These are phyloP conservation scores for Hippocampus comes DNA, from an alignment of 2,113 vertebrate species.

Conservation along the genomic window DNA sequence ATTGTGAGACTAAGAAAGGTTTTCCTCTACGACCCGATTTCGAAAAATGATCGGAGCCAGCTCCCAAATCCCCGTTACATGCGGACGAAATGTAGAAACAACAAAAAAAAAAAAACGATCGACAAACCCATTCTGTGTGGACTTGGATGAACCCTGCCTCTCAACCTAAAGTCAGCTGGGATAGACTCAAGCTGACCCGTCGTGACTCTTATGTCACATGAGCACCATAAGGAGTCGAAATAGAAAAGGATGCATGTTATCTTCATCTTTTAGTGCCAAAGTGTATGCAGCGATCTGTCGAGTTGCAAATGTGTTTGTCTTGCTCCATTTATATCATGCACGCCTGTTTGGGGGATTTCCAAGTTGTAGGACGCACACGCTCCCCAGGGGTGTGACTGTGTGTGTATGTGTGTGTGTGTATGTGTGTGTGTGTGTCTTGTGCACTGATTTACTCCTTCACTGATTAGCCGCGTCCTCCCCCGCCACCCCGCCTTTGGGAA, in stretches of 20 bases:
- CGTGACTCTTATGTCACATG: no score
- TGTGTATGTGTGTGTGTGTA: constrained; percentile 4
- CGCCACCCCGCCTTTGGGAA: constrained; percentile 23
- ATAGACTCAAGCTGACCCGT: no score
- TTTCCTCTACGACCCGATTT: no score
- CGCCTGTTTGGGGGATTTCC: constrained; percentile 49
- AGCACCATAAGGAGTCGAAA: no score
- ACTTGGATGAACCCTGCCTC: no score
- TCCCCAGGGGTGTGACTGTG: constrained; percentile 38
- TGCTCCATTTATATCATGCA: constrained; percentile 37
- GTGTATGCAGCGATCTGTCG: constrained; percentile 6
- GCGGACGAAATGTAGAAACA: no score
- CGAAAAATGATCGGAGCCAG: no score
- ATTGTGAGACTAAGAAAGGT: no score
- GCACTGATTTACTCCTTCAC: constrained; percentile 9
- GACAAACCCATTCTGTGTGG: no score
- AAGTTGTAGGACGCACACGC: constrained; percentile 37
- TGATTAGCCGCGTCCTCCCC: constrained; percentile 26
- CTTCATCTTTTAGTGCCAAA: background rate
- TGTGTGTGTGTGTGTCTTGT: constrained; percentile 22
- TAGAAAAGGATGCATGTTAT: background rate
- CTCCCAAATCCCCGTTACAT: no score
- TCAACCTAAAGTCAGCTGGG: no score
- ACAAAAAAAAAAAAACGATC: no score
- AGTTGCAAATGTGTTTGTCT: constrained; percentile 17